phyloP scores from a whole-genome alignment of 2,797 vertebrate genomes.

The Myotis findleyi region DNA sequence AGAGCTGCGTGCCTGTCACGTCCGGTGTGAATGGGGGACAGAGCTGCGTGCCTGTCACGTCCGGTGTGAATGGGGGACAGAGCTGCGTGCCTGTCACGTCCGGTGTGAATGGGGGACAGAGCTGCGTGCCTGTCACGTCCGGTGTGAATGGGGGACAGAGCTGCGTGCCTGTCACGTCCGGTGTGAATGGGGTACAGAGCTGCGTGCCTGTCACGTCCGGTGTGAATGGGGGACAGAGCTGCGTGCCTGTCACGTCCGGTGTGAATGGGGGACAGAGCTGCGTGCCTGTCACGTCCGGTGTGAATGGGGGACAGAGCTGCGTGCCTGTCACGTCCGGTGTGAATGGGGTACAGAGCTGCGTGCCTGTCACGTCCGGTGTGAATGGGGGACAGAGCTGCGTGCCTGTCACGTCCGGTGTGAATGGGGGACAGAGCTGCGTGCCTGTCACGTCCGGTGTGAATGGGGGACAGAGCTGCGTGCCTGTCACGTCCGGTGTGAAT shows the following conservation, averaged over 20 bases:
- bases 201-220: too few relatives aligned
- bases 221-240: neutral
- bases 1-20: neutral
- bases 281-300: too few relatives aligned
- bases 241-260: accelerated
- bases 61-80: neutral
- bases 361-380: neutral
- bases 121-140: neutral
- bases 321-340: too few relatives aligned
- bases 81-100: neutral
- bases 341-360: neutral
- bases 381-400: neutral
- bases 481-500: neutral
- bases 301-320: neutral
- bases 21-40: neutral
- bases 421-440: neutral
- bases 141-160: neutral
- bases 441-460: neutral
- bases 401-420: neutral
- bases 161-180: accelerated
- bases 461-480: neutral
- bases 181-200: neutral
- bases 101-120: neutral
- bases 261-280: neutral
- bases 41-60: neutral